Percentiles rank a stretch among this genome's conserved stretches.
phyloP scores from a whole-genome alignment of 2,797 vertebrate genomes.

The Sebastes taczanowskii region DNA sequence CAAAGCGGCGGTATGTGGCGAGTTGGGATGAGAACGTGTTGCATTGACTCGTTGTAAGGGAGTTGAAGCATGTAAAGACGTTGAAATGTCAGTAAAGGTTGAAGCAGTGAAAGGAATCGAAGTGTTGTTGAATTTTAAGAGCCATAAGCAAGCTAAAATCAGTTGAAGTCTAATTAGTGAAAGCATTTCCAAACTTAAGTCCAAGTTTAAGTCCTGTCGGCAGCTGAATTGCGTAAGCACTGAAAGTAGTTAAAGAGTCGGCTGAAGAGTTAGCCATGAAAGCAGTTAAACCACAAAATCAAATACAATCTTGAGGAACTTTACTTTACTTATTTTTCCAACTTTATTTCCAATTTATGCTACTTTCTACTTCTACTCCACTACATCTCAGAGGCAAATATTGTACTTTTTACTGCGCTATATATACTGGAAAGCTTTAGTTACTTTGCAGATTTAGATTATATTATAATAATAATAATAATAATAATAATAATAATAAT shows the following conservation, averaged over 20 bases:
- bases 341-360: not conserved
- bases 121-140: not conserved
- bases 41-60: no score
- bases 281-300: not conserved
- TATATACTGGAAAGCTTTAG: fast-evolving
- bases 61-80: not conserved
- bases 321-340: no score
- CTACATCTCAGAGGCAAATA: no score
- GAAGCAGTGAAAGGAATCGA: not conserved
- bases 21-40: no score
- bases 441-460: no score
- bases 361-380: no score
- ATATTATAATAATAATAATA: no score
- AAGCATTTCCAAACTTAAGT: not conserved
- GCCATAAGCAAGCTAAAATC: not conserved
- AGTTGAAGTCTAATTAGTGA: not conserved
- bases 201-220: not conserved
- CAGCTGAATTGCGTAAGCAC: not conserved
- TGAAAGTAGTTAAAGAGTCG: not conserved
- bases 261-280: not conserved
- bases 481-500: no score
- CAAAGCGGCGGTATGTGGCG: no score
- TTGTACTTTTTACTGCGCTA: no score
- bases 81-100: not conserved
- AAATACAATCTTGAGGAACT: no score